Evolutionary conservation across 2,797 vertebrate genomes (phyloP).

Genomic region (Platalea minor): DNA sequence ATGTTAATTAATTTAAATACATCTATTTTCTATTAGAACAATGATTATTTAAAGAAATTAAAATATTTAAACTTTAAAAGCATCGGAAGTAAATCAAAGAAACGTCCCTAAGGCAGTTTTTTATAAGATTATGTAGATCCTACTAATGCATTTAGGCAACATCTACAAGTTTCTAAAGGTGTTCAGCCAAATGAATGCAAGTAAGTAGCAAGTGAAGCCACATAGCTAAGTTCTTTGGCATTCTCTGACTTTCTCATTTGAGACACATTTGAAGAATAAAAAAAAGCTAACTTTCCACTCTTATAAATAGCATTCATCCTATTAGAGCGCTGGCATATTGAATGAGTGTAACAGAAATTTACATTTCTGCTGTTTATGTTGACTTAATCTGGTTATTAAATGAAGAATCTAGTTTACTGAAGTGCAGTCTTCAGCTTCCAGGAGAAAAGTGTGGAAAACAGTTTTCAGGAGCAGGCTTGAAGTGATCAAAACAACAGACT

Average conservation of each 20-base stretch:
- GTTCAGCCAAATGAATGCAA: not conserved
- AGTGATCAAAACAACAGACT: not conserved
- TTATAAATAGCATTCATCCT: not conserved
- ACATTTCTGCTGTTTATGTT: not conserved
- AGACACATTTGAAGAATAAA: not conserved
- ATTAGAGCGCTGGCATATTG: not conserved
- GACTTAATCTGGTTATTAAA: not conserved
- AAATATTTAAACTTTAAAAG: not conserved
- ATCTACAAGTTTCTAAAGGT: not conserved
- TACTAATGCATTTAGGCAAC: not conserved
- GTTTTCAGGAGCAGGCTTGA: not conserved
- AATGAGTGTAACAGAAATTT: not conserved
- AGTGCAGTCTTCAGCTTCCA: not conserved
- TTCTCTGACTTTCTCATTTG: not conserved
- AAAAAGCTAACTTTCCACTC: not conserved
- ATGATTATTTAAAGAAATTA: not conserved
- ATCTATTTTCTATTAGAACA: not conserved
- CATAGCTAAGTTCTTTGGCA: not conserved
- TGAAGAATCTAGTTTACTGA: not conserved
- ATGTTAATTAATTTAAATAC: not conserved
- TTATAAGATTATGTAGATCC: not conserved
- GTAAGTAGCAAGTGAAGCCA: not conserved
- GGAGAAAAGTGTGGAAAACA: not conserved
- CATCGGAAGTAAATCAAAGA: not conserved
- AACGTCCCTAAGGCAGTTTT: not conserved